Conservation (phyloP, 2,888 invertebrate species). For the Leuctra nigra region DNA sequence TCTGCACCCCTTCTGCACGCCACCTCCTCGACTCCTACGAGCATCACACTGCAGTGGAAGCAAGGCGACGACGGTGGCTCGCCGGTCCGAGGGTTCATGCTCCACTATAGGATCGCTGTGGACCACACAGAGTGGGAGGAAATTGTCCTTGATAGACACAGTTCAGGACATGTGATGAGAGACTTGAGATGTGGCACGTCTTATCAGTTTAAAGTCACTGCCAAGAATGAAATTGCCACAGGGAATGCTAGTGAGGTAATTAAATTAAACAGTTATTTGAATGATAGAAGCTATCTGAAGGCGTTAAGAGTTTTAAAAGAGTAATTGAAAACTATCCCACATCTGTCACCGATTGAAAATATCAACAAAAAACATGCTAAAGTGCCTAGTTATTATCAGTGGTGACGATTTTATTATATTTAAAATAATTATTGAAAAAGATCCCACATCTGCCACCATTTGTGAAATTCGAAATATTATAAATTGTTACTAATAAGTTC, state of each 20-base stretch:
- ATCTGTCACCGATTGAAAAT: no score
- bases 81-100: constrained; percentile 32
- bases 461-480: no score
- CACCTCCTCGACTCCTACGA: constrained; percentile 31
- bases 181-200: constrained; percentile 20
- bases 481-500: no score
- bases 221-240: constrained; percentile 2
- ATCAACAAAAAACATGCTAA: no score
- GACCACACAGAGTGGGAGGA: constrained; percentile 34
- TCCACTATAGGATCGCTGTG: constrained; percentile 33
- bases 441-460: no score
- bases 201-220: constrained; percentile 18
- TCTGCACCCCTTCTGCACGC: constrained; percentile 33
- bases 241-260: constrained; percentile 13
- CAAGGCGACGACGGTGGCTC: constrained; percentile 34
- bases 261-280: no score
- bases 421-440: no score
- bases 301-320: no score
- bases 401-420: no score
- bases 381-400: no score
- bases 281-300: no score
- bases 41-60: constrained; percentile 35
- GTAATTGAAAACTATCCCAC: no score
- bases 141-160: constrained; percentile 32
- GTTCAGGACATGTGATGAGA: constrained; percentile 27